Evolutionary conservation across 2,888 invertebrate species (phyloP).

Genomic region (Rhorus exstirpatorius): DNA sequence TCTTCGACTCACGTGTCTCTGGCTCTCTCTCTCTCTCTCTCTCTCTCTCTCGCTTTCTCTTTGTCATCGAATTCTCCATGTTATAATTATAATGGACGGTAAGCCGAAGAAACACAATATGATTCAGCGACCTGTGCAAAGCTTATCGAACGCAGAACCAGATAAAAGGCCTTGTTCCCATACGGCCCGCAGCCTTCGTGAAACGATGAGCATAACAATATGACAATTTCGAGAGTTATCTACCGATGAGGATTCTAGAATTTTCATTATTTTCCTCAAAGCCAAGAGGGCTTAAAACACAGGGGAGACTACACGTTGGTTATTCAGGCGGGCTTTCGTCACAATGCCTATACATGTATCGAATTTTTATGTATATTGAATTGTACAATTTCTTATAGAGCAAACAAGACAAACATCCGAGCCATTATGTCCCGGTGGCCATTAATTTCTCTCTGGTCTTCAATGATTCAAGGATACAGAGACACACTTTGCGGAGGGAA

Average conservation of each 20-base stretch:
- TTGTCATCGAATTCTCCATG: slow-evolving; percentile 18
- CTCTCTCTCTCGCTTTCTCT: no score
- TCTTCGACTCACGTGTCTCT: no score
- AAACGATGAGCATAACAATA: slow-evolving; percentile 33
- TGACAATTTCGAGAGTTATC: slow-evolving; percentile 31
- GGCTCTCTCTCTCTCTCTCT: no score
- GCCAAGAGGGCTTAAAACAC: not conserved
- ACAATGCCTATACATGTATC: not conserved
- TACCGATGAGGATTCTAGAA: not conserved
- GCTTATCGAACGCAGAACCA: slow-evolving; percentile 1
- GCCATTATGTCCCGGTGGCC: no score
- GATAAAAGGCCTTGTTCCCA: not conserved
- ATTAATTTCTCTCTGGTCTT: no score
- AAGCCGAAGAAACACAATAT: slow-evolving; percentile 26
- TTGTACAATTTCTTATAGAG: no score
- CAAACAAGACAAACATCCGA: no score
- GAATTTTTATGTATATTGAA: no score
- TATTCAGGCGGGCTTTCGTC: not conserved
- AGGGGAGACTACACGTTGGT: not conserved
- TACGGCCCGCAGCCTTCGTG: not conserved
- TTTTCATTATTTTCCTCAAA: not conserved
- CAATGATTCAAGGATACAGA: no score
- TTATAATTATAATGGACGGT: not conserved
- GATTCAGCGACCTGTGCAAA: slow-evolving; percentile 6
- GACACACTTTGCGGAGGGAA: no score